Conservation (phyloP, 1,140 invertebrate species). For the Drosophila ohnishii region DNA sequence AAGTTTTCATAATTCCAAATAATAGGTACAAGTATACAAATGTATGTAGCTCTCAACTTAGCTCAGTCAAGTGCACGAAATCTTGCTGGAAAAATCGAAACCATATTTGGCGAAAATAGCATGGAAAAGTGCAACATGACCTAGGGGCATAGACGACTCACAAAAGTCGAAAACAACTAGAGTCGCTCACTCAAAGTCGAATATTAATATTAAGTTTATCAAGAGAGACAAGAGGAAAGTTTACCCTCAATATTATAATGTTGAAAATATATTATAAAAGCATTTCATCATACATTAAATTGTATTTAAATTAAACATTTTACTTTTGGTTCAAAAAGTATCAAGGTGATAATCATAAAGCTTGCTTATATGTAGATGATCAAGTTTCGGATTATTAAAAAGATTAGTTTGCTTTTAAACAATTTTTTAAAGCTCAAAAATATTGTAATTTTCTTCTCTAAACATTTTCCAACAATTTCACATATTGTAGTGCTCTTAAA, state of each 20-base stretch:
- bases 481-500: no score
- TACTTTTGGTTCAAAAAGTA: not conserved
- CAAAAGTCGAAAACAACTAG: not conserved
- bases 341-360: not conserved
- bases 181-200: not conserved
- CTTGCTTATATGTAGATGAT: no score
- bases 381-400: no score
- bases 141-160: conserved; percentile 30
- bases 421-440: no score
- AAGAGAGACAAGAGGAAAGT: not conserved
- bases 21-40: conserved; percentile 27
- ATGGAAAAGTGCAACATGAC: conserved; percentile 21
- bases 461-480: no score
- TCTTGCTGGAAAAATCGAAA: conserved; percentile 70
- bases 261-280: no score
- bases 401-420: no score
- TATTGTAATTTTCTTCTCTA: no score
- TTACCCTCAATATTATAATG: not conserved
- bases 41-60: not conserved
- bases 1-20: conserved; percentile 75
- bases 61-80: conserved; percentile 58
- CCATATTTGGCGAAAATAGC: conserved; percentile 76
- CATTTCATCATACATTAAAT: no score
- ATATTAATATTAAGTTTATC: not conserved
- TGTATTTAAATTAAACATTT: not conserved